phyloP scores from a whole-genome alignment of 2,113 vertebrate genomes.

The Xyrauchen texanus region DNA sequence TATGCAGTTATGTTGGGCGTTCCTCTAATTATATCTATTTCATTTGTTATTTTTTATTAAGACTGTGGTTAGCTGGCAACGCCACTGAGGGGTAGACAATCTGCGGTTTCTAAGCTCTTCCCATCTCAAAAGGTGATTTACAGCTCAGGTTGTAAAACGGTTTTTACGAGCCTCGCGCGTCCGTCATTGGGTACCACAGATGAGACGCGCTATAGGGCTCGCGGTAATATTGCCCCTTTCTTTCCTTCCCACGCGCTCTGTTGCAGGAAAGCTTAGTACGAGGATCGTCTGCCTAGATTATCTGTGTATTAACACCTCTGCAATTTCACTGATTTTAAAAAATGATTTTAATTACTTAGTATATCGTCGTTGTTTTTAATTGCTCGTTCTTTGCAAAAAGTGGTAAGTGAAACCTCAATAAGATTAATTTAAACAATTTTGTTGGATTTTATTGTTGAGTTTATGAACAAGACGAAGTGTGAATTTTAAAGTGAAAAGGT shows the following conservation, averaged over 20 bases:
- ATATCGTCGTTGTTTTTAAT: background rate
- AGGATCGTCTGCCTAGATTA: conserved; percentile 3
- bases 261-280: background rate
- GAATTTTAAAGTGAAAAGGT: background rate
- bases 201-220: conserved; percentile 36
- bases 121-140: conserved; percentile 51
- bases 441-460: background rate
- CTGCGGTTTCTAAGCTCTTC: conserved; percentile 52
- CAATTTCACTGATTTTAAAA: background rate
- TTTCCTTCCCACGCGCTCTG: conserved; percentile 52
- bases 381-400: background rate
- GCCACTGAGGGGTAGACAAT: conserved; percentile 42
- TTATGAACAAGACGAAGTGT: background rate
- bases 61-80: conserved; percentile 29
- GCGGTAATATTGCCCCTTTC: conserved; percentile 41
- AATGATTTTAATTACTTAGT: background rate
- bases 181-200: conserved; percentile 52
- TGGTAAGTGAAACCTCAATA: conserved; percentile 7
- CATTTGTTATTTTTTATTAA: background rate
- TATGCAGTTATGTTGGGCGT: background rate
- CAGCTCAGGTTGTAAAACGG: conserved; percentile 52
- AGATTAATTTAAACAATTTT: background rate
- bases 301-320: background rate
- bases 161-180: conserved; percentile 55
- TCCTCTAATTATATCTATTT: background rate